phyloP scores from a whole-genome alignment of 2,888 invertebrate species.

The Schrankia costaestrigalis region DNA sequence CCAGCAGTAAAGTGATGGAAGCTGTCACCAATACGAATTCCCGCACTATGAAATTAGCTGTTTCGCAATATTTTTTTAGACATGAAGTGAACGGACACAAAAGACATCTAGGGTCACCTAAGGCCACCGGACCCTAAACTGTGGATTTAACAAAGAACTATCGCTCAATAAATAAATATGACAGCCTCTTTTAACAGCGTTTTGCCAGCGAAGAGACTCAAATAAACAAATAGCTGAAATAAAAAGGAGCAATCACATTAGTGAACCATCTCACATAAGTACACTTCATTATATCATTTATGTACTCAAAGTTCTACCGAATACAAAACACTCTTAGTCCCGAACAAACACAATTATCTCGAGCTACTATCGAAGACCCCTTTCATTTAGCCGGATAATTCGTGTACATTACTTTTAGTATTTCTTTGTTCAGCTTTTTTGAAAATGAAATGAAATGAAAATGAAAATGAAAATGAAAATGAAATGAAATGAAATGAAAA shows the following conservation, averaged over 20 bases:
- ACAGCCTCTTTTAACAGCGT: slow-evolving; percentile 17
- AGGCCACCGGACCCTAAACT: too few relatives aligned
- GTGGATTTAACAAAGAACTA: too few relatives aligned
- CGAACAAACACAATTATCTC: slow-evolving; percentile 31
- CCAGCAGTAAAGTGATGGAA: too few relatives aligned
- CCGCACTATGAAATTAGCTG: too few relatives aligned
- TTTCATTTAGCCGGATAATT: slow-evolving; percentile 26
- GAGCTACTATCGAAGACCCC: slow-evolving; percentile 12
- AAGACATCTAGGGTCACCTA: too few relatives aligned
- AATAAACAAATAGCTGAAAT: background rate
- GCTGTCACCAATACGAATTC: too few relatives aligned
- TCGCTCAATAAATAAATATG: too few relatives aligned
- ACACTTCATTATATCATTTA: slow-evolving; percentile 26
- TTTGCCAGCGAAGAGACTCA: slow-evolving; percentile 6
- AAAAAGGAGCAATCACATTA: slow-evolving; percentile 18
- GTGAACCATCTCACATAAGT: slow-evolving; percentile 1
- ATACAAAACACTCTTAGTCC: slow-evolving; percentile 23
- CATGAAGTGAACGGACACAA: too few relatives aligned
- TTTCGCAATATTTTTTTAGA: too few relatives aligned
- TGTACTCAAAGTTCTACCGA: slow-evolving; percentile 8
- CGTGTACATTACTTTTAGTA: slow-evolving; percentile 4
- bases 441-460: too few relatives aligned
- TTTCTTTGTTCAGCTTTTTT: slow-evolving; percentile 2
- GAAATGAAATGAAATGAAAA: too few relatives aligned
- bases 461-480: too few relatives aligned